These are phyloP conservation scores for Passer domesticus DNA, from an alignment of 2,113 vertebrate species.

Conservation along the genomic window DNA sequence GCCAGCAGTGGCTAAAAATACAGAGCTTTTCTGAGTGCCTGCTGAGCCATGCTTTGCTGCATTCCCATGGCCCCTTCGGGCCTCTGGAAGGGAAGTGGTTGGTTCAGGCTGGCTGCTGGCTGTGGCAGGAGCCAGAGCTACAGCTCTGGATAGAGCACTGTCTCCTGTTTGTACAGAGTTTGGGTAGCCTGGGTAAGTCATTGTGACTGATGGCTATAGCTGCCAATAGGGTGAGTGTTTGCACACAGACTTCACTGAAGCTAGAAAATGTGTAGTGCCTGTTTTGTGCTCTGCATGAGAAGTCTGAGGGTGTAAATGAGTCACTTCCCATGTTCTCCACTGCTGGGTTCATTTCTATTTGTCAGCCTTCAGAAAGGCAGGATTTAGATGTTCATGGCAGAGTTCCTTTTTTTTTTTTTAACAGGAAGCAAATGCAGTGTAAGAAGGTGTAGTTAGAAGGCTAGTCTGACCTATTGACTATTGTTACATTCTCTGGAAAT, in stretches of 20 bases:
- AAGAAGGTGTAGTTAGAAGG: neutral
- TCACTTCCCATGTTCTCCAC: neutral
- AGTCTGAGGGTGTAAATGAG: neutral
- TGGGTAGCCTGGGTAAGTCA: neutral
- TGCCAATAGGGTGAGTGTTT: neutral
- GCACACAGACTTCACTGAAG: neutral
- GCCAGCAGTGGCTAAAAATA: neutral
- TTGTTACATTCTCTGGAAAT: neutral
- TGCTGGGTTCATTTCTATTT: neutral
- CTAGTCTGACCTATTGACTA: neutral
- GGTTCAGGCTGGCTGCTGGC: neutral
- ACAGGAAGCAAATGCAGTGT: neutral
- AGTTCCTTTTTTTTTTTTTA: neutral
- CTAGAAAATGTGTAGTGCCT: neutral
- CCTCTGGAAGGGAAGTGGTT: neutral
- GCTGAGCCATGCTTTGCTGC: neutral
- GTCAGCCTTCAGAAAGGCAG: neutral
- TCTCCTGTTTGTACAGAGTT: neutral
- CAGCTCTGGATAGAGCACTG: neutral
- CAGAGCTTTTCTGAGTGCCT: neutral
- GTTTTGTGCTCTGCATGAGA: neutral
- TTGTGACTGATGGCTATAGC: neutral
- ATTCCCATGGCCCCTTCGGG: accelerated
- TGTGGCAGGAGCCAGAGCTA: neutral
- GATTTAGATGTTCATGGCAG: neutral